These are phyloP conservation scores for Carcharodon carcharias DNA, from an alignment of 2,797 vertebrate species.

Conservation along the genomic window DNA sequence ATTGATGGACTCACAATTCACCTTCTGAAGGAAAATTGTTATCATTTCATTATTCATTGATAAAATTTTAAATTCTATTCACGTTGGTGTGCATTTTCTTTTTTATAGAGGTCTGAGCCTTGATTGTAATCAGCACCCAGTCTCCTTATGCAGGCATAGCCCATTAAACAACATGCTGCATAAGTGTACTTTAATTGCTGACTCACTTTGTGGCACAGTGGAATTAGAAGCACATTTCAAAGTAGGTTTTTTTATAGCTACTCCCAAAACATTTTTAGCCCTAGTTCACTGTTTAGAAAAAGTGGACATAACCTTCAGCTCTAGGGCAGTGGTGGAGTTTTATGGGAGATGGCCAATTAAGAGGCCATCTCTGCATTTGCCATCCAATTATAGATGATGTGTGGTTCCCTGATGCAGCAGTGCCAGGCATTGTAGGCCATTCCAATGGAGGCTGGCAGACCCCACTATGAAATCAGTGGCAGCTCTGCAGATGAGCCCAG, in stretches of 20 bases:
- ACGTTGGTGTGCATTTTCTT: neutral
- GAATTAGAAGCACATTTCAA: slow-evolving; percentile 45
- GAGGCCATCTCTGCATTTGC: no score
- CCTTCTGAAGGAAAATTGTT: neutral
- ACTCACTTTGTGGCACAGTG: neutral
- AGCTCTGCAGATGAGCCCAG: no score
- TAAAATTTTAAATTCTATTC: neutral
- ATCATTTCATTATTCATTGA: neutral
- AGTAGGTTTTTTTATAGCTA: slow-evolving; percentile 47
- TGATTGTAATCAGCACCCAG: slow-evolving; percentile 12
- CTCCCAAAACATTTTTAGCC: no score
- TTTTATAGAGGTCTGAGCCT: neutral
- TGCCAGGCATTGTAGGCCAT: no score
- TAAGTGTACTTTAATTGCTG: neutral
- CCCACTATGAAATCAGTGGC: no score
- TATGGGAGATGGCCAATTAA: no score
- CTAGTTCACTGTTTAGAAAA: neutral
- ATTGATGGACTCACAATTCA: neutral
- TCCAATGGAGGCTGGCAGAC: no score
- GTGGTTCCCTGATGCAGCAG: no score
- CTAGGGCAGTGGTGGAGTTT: no score
- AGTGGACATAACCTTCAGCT: neutral
- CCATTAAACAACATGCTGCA: neutral
- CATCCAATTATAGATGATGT: no score
- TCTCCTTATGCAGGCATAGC: neutral